Conservation (phyloP, 2,113 vertebrate genomes). For the Prionailurus bengalensis region DNA sequence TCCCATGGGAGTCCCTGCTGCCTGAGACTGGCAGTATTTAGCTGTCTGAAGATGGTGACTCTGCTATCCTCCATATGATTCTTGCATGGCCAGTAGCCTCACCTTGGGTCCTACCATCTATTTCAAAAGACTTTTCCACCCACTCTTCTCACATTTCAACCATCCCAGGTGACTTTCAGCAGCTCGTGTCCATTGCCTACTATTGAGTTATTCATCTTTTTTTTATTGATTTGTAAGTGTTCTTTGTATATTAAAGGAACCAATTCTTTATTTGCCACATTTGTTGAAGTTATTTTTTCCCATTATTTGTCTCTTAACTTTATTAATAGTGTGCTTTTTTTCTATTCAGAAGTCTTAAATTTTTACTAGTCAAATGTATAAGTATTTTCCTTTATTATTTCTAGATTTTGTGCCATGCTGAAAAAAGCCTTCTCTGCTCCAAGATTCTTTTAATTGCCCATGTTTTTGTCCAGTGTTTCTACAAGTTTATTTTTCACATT, state of each 20-base stretch:
- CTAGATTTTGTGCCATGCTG: constrained; percentile 15
- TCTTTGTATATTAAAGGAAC: constrained; percentile 28
- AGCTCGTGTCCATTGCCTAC: background rate
- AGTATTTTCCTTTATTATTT: constrained; percentile 29
- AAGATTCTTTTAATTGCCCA: background rate
- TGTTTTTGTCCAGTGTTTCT: background rate
- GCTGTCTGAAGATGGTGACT: background rate
- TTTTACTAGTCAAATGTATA: background rate
- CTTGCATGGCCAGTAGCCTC: background rate
- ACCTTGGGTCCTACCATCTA: background rate
- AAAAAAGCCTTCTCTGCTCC: background rate
- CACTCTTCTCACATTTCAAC: background rate
- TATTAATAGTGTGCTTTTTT: background rate
- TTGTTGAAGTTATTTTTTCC: constrained; percentile 16
- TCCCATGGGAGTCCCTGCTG: background rate
- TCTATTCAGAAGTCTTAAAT: background rate
- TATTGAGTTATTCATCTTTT: background rate
- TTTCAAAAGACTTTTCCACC: background rate
- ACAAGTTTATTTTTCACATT: background rate
- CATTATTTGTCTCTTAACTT: background rate
- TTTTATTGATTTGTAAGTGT: constrained; percentile 8
- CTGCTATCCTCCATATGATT: background rate
- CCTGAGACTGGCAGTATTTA: background rate
- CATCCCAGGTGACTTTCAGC: background rate
- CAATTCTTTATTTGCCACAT: background rate